Evolutionary conservation across 2,113 vertebrate genomes (phyloP).

Genomic region (Apistogramma diplotaenia): DNA sequence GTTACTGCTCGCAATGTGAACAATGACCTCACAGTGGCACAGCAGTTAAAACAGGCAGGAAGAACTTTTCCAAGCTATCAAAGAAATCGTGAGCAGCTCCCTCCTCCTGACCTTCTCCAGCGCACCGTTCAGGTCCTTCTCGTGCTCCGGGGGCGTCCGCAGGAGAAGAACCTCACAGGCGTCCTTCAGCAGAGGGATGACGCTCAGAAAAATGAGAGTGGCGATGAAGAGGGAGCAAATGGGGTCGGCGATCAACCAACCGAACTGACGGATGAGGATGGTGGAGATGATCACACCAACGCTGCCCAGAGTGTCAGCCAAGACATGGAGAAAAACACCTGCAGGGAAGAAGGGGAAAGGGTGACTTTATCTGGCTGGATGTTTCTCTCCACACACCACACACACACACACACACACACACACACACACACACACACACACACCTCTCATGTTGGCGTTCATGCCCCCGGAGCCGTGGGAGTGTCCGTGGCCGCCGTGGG

Average conservation of each 20-base stretch:
- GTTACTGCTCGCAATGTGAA: no score
- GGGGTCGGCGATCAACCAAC: slow-evolving; percentile 96
- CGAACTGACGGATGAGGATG: slow-evolving; percentile 95
- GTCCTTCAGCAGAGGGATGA: slow-evolving; percentile 94
- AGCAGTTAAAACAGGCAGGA: no score
- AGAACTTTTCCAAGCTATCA: no score
- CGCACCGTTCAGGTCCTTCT: slow-evolving; percentile 88
- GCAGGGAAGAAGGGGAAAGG: not conserved
- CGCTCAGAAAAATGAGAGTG: slow-evolving; percentile 93
- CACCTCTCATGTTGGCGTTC: slow-evolving; percentile 98
- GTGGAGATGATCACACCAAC: slow-evolving; percentile 97
- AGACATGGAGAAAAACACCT: slow-evolving; percentile 96
- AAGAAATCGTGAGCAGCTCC: no score
- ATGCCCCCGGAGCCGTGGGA: slow-evolving; percentile 85
- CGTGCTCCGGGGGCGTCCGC: slow-evolving; percentile 85
- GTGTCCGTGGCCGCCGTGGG: slow-evolving; percentile 32
- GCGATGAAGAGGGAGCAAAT: slow-evolving; percentile 98
- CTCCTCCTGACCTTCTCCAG: slow-evolving; percentile 94
- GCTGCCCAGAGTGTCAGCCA: slow-evolving; percentile 96
- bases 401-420: no score
- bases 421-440: no score
- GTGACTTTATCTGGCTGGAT: not conserved
- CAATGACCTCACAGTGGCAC: no score
- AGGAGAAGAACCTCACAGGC: slow-evolving; percentile 93
- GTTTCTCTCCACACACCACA: not conserved